Evolutionary conservation across 1,140 invertebrate species (phyloP), one percentile per base, ranked within the genome.

Genomic region (Magallana gigas): DNA sequence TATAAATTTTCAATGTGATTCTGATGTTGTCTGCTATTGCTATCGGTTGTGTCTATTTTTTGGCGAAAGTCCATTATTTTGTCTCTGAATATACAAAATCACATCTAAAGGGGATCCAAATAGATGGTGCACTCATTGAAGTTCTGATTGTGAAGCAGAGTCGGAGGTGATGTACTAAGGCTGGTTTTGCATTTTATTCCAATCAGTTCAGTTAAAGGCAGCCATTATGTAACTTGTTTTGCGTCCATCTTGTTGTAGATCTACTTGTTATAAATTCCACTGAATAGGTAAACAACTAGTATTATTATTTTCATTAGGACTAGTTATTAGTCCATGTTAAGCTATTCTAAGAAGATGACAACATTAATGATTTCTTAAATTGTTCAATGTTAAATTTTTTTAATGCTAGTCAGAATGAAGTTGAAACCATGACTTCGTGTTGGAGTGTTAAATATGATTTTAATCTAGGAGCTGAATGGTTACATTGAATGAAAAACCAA

Each of bases 121-220:
- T 68, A 29, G 36, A 9, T 29, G 36, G 14, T 48, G 36, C 36
- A 48, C 36, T 48, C 36, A 48, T 48, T 48, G 2, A 48, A 48
- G 36, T 7, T 76, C 23, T 29, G 18, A 18, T 76, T 29, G 23
- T 36, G 68, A 5, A 76, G 68, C 18, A 29, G 23, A 29, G 36
- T 29, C 14, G 6, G 23, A 29, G 68, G 68, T 36, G 68, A 29
- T 76, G 23, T 29, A 29, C 2, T 48, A 48, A 29, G 68, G 68
- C 11, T 76, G 68, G 68, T 76, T 29, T 76, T 12, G 23, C 9
- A 76, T 23, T 76, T 76, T 48, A 76, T 76, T 76, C 68, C 68
- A 29, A 76, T 76, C 68, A 18, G 68, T 76, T 76, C 68, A 76
- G 68, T 76, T 76, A 76, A 76, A 76, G 68, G 68, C 68, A 76